phyloP scores from a whole-genome alignment of 2,797 vertebrate genomes.

The Thalassophryne amazonica region DNA sequence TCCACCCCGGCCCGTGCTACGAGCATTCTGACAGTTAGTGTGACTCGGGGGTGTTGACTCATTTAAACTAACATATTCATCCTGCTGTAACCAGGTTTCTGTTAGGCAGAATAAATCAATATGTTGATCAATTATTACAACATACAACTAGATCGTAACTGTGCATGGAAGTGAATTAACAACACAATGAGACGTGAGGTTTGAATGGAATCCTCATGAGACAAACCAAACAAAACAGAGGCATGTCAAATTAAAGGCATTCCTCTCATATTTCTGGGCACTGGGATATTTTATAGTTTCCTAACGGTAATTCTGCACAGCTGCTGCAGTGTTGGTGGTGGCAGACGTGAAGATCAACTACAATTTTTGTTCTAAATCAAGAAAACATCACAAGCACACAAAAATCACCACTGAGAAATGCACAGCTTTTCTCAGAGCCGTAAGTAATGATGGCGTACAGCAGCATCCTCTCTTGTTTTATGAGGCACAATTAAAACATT shows the following conservation, averaged over 20 bases:
- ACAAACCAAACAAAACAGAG: slow-evolving; percentile 8
- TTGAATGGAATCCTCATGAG: background rate
- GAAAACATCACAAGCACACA: slow-evolving; percentile 7
- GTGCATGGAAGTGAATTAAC: too few relatives aligned
- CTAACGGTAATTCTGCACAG: slow-evolving; percentile 35
- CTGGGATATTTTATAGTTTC: slow-evolving; percentile 43
- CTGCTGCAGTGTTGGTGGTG: slow-evolving; percentile 30
- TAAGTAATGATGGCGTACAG: background rate
- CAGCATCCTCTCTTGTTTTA: background rate
- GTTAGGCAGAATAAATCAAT: too few relatives aligned
- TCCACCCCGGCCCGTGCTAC: too few relatives aligned
- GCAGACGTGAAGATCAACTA: background rate
- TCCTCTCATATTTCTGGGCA: slow-evolving; percentile 21
- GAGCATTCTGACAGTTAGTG: too few relatives aligned
- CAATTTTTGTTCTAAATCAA: slow-evolving; percentile 21
- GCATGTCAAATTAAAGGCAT: slow-evolving; percentile 31
- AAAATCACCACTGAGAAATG: background rate
- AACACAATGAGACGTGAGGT: slow-evolving; percentile 7
- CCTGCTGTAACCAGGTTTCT: too few relatives aligned
- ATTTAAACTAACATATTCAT: too few relatives aligned
- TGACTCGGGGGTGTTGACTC: too few relatives aligned
- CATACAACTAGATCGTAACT: slow-evolving; percentile 1
- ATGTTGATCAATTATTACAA: background rate
- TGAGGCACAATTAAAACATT: slow-evolving; percentile 9
- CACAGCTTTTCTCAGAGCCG: slow-evolving; percentile 4